These are phyloP conservation scores for Arizona elegans DNA, from an alignment of 2,113 vertebrate species.

Conservation along the genomic window DNA sequence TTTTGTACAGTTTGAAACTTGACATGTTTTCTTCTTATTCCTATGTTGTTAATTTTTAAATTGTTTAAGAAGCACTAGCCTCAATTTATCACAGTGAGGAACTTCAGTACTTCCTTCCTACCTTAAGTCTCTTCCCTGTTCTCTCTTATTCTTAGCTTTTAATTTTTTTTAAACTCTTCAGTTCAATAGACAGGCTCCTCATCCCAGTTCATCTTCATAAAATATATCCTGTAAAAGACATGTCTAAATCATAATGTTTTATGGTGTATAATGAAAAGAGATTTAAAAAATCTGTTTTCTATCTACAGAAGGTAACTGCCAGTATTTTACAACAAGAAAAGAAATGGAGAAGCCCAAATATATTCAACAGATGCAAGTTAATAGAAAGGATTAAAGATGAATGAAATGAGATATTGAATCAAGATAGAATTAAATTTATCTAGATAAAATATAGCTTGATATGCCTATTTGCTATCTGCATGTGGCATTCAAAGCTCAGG, in stretches of 20 bases:
- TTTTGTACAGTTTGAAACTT: background rate
- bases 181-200: background rate
- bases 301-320: background rate
- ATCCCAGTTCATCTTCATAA: background rate
- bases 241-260: background rate
- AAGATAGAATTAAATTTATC: background rate
- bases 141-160: background rate
- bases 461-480: background rate
- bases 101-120: background rate
- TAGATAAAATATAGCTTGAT: background rate
- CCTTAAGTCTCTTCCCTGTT: background rate
- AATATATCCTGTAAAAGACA: background rate
- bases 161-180: background rate
- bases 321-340: background rate
- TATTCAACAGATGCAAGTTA: background rate
- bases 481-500: background rate
- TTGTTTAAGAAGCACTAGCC: background rate
- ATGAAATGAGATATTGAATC: background rate
- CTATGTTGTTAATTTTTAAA: background rate
- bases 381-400: background rate
- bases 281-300: background rate
- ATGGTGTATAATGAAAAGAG: background rate
- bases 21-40: background rate
- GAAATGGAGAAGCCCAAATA: background rate
- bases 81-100: background rate